Evolutionary conservation across 2,113 vertebrate genomes (phyloP).

Genomic region (Sylvilagus bachmani): DNA sequence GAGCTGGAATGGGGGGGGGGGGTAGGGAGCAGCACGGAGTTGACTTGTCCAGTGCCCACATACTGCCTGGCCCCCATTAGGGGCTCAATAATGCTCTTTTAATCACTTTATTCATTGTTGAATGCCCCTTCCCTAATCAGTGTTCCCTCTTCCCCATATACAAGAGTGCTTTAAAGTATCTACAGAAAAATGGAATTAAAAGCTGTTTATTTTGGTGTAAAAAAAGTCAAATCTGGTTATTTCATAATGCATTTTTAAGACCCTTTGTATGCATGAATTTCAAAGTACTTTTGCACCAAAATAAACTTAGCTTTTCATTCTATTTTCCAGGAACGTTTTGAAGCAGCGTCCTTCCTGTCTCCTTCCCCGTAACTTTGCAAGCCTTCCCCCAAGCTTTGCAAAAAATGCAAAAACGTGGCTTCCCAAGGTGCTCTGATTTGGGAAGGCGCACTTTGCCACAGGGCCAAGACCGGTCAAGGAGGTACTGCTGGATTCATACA

Average conservation of each 20-base stretch:
- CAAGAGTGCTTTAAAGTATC: no score
- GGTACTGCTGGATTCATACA: conserved; percentile 52
- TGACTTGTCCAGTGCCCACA: background rate
- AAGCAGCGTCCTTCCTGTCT: background rate
- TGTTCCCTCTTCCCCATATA: background rate
- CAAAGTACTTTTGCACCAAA: no score
- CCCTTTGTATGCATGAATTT: no score
- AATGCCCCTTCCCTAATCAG: background rate
- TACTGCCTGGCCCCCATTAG: background rate
- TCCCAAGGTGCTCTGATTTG: background rate
- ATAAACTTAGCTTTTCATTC: no score
- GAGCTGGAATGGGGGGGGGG: background rate
- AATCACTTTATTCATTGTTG: background rate
- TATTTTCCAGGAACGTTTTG: background rate
- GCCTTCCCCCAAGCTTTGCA: background rate
- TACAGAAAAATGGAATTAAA: no score
- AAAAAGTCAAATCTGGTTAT: no score
- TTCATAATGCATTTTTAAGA: no score
- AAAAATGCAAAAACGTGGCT: background rate
- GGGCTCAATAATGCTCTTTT: background rate
- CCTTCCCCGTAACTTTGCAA: background rate
- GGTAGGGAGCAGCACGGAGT: background rate
- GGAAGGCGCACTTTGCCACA: conserved; percentile 12
- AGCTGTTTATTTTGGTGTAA: no score
- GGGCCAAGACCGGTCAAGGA: conserved; percentile 52